phyloP scores from a whole-genome alignment of 2,113 vertebrate species.

The Chlorocebus sabaeus region DNA sequence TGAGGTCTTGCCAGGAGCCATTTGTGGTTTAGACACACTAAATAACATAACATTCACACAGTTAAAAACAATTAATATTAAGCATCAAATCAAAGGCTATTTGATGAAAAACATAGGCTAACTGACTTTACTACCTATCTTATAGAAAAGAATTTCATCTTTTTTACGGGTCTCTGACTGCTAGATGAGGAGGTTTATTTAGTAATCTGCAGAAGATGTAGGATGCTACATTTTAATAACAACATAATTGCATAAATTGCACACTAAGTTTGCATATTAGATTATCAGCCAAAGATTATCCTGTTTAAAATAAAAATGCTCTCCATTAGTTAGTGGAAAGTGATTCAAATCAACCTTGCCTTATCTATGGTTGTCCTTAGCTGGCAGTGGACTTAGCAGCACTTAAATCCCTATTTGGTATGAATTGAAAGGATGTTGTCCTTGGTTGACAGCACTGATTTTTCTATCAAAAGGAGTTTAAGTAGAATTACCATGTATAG shows the following conservation, averaged over 20 bases:
- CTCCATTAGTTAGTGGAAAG: constrained; percentile 18
- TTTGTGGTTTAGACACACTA: constrained; percentile 76
- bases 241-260: constrained; percentile 27
- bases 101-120: constrained; percentile 36
- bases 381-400: neutral
- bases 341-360: neutral
- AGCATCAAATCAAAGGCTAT: constrained; percentile 26
- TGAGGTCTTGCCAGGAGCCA: constrained; percentile 78
- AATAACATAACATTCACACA: constrained; percentile 75
- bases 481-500: neutral
- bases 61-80: constrained; percentile 73
- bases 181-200: neutral
- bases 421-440: constrained; percentile 6
- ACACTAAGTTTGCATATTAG: neutral
- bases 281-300: constrained; percentile 28
- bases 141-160: constrained; percentile 44
- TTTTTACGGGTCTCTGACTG: neutral
- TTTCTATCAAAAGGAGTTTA: constrained; percentile 45
- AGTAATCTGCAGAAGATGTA: neutral
- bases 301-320: constrained; percentile 39
- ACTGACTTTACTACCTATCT: constrained; percentile 34
- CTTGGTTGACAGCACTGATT: constrained; percentile 9
- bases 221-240: constrained; percentile 3
- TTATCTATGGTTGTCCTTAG: constrained; percentile 11
- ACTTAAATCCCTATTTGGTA: constrained; percentile 19